phyloP scores from a whole-genome alignment of 1,140 invertebrate genomes.

The Camponotus pennsylvanicus region DNA sequence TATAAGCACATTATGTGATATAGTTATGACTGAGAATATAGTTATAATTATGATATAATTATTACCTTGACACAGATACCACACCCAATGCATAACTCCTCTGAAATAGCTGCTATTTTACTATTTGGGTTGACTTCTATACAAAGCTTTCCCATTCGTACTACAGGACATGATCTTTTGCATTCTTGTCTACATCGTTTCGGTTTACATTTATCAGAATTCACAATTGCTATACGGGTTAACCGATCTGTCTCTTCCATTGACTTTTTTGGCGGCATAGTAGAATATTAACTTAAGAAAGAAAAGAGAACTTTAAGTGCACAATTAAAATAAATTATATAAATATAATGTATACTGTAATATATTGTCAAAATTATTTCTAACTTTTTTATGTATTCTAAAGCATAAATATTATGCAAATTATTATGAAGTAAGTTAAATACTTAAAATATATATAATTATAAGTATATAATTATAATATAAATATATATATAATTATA shows the following conservation, averaged over 20 bases:
- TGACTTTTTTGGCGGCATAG: slow-evolving; percentile 92
- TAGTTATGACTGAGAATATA: background rate
- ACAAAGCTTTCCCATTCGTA: slow-evolving; percentile 99
- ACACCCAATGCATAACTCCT: slow-evolving; percentile 99
- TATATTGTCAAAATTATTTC: no score
- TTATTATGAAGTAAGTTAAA: no score
- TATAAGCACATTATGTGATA: background rate
- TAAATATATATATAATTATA: no score
- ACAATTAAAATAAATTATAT: background rate
- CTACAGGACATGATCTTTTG: slow-evolving; percentile 99
- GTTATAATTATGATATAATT: background rate
- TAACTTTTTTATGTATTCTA: no score
- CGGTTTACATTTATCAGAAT: slow-evolving; percentile 99
- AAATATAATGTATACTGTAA: background rate
- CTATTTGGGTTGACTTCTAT: slow-evolving; percentile 99
- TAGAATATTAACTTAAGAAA: slow-evolving; percentile 29
- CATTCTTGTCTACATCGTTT: slow-evolving; percentile 99
- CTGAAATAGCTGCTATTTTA: slow-evolving; percentile 99
- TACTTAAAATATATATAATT: no score
- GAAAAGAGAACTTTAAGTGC: background rate
- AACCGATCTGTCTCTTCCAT: slow-evolving; percentile 95
- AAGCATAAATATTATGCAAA: no score
- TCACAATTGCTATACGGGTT: slow-evolving; percentile 99
- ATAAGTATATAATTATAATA: no score
- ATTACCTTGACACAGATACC: slow-evolving; percentile 98